Conservation (phyloP, 2,113 vertebrate species). For the Podarcis raffonei region DNA sequence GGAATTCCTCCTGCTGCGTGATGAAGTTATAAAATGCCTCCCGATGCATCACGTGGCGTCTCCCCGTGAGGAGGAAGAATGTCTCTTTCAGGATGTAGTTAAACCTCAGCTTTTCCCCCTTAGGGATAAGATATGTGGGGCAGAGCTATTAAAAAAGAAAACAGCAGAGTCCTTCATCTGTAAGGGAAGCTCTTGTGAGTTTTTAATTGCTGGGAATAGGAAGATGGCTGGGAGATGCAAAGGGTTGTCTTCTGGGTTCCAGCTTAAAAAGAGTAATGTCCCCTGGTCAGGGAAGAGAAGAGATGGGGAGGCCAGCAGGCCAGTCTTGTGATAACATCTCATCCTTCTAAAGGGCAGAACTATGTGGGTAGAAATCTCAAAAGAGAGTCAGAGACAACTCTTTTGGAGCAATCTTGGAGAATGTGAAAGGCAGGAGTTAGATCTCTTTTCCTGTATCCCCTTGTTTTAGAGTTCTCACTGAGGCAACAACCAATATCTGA, state of each 20-base stretch:
- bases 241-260: neutral
- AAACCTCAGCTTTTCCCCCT: constrained; percentile 13
- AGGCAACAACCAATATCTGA: too few species aligned
- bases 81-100: constrained; percentile 18
- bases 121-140: constrained; percentile 6
- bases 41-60: neutral
- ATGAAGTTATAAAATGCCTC: constrained; percentile 29
- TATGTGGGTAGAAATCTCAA: neutral
- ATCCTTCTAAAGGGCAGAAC: neutral
- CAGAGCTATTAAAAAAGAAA: neutral
- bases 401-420: too few species aligned
- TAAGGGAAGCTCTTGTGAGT: too few species aligned
- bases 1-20: constrained; percentile 9
- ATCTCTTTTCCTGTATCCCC: too few species aligned
- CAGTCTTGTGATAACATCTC: neutral
- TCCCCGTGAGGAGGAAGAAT: constrained; percentile 13
- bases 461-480: too few species aligned
- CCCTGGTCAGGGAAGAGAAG: neutral
- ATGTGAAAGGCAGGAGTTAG: too few species aligned
- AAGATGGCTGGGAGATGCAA: neutral
- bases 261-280: neutral
- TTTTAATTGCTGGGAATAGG: neutral
- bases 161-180: neutral
- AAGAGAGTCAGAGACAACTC: neutral
- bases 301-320: neutral